Base-by-base conservation (phyloP, 2,113 vertebrate species). In the Dolichallabes microphthalmus region DNA sequence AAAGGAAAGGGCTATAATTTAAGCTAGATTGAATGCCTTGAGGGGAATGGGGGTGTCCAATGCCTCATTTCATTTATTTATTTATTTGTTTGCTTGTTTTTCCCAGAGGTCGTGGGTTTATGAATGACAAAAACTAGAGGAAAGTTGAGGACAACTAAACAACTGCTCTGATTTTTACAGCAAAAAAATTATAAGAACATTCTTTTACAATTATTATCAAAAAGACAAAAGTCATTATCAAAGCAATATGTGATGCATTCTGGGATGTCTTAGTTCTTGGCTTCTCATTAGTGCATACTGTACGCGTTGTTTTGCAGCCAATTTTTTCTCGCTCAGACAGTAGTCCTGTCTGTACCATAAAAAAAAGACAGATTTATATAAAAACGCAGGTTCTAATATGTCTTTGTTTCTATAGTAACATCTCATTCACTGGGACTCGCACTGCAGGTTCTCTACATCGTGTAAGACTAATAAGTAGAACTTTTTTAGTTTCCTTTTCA, bases 1-100 rank as follows among this genome's bases (percentile, higher is more conserved):
- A 73, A 75, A n/a, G 60, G 25, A 64, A 76, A 86, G 17, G n/a
- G 61, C n/a, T 17, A 84, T 81, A 84, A 81, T 84, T 79, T 83
- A 30, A 25, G 15, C 52, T 39, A 9, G 69, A 88, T 61, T 63
- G 61, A 88, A 53, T 63, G 60, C 53, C 45, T 86, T 19, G 63
- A 45, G 64, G 73, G 14, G 32, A 69, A 52, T 22, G 25, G 14
- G 32, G 77, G 60, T 32, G 25, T 68, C n/a, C 39, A 45, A 25
- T 25, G 39, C 10, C 20, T 0, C 30, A 66, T 32, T 30, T 27
- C 22, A 17, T 75, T 30, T 53, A 52, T 53, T 50, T 45, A 45
- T 45, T 45, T 45, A 8, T 45, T n/a, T 15, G 2, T 78, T 78
- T 30, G 7, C 32, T 30, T 17, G 17, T 78, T 60, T 32, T 19